A percentile compares a stretch with the other conserved stretches of the same genome.
Evolutionary conservation across 2,888 invertebrate species (phyloP).

Genomic region (Entomobrya proxima): DNA sequence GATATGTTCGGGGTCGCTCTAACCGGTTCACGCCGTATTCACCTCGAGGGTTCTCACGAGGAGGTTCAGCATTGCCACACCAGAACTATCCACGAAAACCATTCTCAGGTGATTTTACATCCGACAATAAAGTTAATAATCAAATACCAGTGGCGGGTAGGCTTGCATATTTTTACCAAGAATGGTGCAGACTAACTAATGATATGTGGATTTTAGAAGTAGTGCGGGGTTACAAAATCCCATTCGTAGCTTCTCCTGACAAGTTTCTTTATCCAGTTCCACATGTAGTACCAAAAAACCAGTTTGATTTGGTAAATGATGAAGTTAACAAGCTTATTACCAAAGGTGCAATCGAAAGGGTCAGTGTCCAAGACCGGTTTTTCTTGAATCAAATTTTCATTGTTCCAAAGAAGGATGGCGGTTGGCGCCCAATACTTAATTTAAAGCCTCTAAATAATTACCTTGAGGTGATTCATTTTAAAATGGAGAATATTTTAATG

Average conservation of each 20-base stretch:
- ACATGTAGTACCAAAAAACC: not conserved
- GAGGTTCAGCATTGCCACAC: too few species aligned
- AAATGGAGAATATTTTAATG: not conserved
- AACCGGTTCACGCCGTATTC: too few species aligned
- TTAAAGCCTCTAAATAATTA: not conserved
- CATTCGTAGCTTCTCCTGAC: not conserved
- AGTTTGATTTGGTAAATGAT: not conserved
- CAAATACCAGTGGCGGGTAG: not conserved
- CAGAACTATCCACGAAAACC: not conserved
- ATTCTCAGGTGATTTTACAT: not conserved
- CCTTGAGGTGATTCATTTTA: not conserved
- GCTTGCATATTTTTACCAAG: not conserved
- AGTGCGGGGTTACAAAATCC: not conserved
- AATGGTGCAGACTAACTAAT: not conserved
- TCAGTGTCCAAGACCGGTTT: not conserved
- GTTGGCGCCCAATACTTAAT: not conserved
- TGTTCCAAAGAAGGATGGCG: slow-evolving; percentile 18
- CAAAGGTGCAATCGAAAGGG: not conserved
- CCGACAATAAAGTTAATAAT: not conserved
- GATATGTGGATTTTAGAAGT: not conserved
- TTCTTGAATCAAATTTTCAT: too few species aligned
- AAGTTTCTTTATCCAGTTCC: not conserved
- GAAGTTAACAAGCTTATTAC: not conserved
- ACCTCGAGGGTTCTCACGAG: too few species aligned
- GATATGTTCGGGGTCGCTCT: too few species aligned